Evolutionary conservation across 1,140 invertebrate genomes (phyloP).

Genomic region (Leptonema lineaticorne): DNA sequence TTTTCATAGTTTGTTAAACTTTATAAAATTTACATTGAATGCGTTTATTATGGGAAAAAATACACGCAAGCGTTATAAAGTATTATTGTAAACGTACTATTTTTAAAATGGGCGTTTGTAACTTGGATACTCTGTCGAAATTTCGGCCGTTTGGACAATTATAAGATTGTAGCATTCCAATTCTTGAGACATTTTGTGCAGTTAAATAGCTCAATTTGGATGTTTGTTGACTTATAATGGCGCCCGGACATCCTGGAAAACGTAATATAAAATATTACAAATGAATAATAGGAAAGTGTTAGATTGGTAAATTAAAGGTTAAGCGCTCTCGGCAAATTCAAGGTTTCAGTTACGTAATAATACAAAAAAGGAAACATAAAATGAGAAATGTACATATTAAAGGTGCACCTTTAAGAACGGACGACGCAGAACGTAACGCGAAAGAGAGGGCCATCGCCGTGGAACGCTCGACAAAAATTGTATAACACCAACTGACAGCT

Average conservation of each 20-base stretch:
- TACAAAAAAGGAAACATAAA: too few relatives aligned
- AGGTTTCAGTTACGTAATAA: too few relatives aligned
- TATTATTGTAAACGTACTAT: not conserved
- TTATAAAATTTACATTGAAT: too few relatives aligned
- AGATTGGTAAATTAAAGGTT: too few relatives aligned
- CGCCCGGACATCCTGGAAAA: constrained; percentile 34
- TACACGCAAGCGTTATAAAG: too few relatives aligned
- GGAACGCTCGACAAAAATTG: not conserved
- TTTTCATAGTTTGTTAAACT: too few relatives aligned
- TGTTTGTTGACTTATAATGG: constrained; percentile 25
- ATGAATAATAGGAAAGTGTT: too few relatives aligned
- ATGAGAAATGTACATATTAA: too few relatives aligned
- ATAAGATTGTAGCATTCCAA: constrained; percentile 22
- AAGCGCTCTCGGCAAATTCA: too few relatives aligned
- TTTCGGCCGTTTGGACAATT: constrained; percentile 3
- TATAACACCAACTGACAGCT: not conserved
- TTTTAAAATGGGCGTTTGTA: not conserved
- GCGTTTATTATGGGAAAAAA: too few relatives aligned
- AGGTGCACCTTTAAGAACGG: not conserved
- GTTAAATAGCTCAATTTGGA: constrained; percentile 27
- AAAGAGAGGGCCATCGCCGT: constrained; percentile 18
- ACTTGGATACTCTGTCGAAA: not conserved
- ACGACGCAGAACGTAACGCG: not conserved
- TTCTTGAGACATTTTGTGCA: constrained; percentile 28
- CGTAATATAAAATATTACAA: too few relatives aligned